Percentiles rank a stretch among this genome's conserved stretches.
These are phyloP conservation scores for Lasius fuliginosus DNA, from an alignment of 2,888 invertebrate genomes.

Conservation along the genomic window DNA sequence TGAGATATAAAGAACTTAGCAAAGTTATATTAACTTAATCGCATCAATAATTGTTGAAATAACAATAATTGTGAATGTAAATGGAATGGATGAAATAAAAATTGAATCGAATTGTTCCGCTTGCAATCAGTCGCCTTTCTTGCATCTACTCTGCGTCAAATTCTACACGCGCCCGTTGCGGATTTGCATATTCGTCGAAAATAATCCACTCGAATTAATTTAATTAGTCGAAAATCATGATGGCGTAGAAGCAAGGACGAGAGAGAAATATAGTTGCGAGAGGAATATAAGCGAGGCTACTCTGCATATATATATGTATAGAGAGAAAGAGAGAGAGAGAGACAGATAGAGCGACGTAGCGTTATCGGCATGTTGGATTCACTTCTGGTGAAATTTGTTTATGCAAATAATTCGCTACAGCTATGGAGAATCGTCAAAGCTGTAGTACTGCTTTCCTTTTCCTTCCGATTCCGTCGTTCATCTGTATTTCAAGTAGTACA, in stretches of 20 bases:
- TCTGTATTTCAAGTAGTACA: slow-evolving; percentile 67
- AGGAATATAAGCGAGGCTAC: slow-evolving; percentile 66
- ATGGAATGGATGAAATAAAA: slow-evolving; percentile 7
- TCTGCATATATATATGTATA: slow-evolving; percentile 60
- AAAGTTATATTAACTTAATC: slow-evolving; percentile 37
- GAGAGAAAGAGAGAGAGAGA: background rate
- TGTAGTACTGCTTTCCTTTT: slow-evolving; percentile 64
- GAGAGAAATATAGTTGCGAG: slow-evolving; percentile 43
- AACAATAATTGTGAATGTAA: slow-evolving; percentile 37
- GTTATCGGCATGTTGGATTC: slow-evolving; percentile 75
- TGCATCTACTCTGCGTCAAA: slow-evolving; percentile 45
- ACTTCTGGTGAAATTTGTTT: slow-evolving; percentile 80
- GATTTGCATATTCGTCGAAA: slow-evolving; percentile 60
- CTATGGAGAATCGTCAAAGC: slow-evolving; percentile 62
- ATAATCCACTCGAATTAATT: slow-evolving; percentile 67
- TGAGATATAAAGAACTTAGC: slow-evolving; percentile 33
- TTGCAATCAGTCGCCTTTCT: slow-evolving; percentile 47
- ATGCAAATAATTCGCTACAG: slow-evolving; percentile 80
- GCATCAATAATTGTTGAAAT: slow-evolving; percentile 38
- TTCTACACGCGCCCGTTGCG: slow-evolving; percentile 47
- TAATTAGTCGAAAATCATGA: slow-evolving; percentile 72
- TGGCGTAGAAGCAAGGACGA: slow-evolving; percentile 50
- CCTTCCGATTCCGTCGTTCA: slow-evolving; percentile 57
- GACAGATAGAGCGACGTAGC: slow-evolving; percentile 66
- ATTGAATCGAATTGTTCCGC: slow-evolving; percentile 29